Conservation (phyloP, 2,113 vertebrate species). For the Seriola aureovittata region DNA sequence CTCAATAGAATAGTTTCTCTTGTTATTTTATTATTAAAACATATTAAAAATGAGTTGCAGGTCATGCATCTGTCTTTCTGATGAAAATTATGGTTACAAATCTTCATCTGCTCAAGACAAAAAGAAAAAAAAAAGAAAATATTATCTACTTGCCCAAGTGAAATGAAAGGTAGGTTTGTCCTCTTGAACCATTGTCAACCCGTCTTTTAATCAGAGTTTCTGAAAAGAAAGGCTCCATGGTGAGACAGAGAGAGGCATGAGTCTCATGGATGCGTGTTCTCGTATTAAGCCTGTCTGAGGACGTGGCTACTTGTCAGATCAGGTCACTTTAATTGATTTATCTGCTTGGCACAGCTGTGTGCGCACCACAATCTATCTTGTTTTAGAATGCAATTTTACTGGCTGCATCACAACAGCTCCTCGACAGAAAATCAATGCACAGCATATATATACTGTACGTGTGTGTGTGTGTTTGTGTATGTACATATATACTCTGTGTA, state of each 20-base stretch:
- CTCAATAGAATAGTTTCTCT: background rate
- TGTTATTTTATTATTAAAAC: conserved; percentile 8
- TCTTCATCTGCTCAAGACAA: conserved; percentile 30
- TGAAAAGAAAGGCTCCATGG: conserved; percentile 21
- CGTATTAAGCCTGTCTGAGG: conserved; percentile 73
- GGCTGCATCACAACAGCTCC: conserved; percentile 75
- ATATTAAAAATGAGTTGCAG: conserved; percentile 29
- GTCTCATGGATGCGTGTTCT: conserved; percentile 60
- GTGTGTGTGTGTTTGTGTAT: no score
- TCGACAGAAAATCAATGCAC: conserved; percentile 76
- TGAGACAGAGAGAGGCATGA: conserved; percentile 49
- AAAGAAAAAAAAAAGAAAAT: conserved; percentile 22
- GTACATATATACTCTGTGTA: no score
- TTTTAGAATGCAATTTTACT: conserved; percentile 82
- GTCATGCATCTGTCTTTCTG: conserved; percentile 20
- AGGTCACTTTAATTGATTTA: conserved; percentile 85
- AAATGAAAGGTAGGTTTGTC: conserved; percentile 39
- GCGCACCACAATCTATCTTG: conserved; percentile 78
- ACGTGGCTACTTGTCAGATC: conserved; percentile 78
- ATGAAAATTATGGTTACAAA: conserved; percentile 48
- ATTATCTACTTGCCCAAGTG: conserved; percentile 29
- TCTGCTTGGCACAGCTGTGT: conserved; percentile 77
- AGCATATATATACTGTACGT: conserved; percentile 10
- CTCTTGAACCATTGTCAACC: conserved; percentile 45
- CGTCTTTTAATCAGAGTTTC: conserved; percentile 49